These are phyloP conservation scores for Pseudomugil gertrudae DNA, from an alignment of 2,797 vertebrate species.

Conservation along the genomic window DNA sequence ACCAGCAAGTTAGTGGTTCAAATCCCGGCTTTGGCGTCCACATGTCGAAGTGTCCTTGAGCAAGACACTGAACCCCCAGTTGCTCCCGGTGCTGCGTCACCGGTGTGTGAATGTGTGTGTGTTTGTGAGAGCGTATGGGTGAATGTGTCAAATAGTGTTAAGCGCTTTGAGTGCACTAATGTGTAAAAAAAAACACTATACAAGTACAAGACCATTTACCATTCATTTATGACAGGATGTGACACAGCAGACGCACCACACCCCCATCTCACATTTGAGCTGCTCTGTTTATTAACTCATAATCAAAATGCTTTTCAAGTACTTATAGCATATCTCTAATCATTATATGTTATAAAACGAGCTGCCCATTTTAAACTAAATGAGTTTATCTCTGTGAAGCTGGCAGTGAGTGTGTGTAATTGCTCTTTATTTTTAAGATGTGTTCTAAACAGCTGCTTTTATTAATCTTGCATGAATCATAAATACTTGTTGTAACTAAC, in stretches of 20 bases:
- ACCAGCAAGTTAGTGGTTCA: too few relatives aligned
- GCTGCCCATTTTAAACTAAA: background rate
- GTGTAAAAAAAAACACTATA: too few relatives aligned
- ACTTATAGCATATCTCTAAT: background rate
- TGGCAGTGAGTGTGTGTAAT: background rate
- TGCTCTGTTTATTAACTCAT: background rate
- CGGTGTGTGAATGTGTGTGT: too few relatives aligned
- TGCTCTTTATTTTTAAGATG: background rate
- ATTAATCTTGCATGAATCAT: constrained; percentile 2
- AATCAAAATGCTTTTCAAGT: background rate
- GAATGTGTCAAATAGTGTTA: too few relatives aligned
- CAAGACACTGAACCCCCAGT: too few relatives aligned
- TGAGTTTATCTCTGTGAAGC: background rate
- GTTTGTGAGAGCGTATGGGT: too few relatives aligned
- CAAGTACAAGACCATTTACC: too few relatives aligned
- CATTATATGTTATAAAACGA: background rate
- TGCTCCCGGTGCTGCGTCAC: too few relatives aligned
- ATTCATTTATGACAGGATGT: background rate
- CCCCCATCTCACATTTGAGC: background rate
- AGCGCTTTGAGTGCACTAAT: too few relatives aligned
- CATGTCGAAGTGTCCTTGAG: too few relatives aligned
- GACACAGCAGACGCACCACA: background rate
- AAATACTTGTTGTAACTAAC: background rate
- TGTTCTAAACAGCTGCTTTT: background rate
- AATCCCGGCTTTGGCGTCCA: too few relatives aligned